These are phyloP conservation scores for Calidris pygmaea DNA, from an alignment of 2,113 vertebrate genomes.

Conservation along the genomic window DNA sequence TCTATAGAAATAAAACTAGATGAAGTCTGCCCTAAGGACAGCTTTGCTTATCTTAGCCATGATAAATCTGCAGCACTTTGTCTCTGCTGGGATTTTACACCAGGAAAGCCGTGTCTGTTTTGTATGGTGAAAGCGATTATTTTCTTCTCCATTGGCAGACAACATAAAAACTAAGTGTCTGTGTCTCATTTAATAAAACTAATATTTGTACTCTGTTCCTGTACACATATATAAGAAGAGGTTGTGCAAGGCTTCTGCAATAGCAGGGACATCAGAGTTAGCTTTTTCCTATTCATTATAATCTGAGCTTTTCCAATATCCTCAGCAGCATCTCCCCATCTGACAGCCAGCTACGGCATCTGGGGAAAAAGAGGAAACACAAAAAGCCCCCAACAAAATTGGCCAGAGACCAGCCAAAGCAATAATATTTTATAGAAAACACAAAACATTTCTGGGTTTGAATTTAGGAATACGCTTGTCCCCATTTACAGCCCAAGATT, in stretches of 20 bases:
- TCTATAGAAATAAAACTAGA: not conserved
- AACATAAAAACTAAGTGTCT: not conserved
- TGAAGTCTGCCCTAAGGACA: not conserved
- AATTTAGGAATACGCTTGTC: conserved; percentile 1
- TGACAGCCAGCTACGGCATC: not conserved
- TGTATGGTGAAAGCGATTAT: not conserved
- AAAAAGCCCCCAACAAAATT: not conserved
- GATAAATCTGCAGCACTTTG: not conserved
- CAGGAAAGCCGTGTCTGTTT: not conserved
- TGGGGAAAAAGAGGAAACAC: not conserved
- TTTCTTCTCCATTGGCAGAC: not conserved
- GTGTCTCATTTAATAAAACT: not conserved
- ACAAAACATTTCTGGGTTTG: not conserved
- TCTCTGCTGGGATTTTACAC: not conserved
- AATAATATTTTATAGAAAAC: not conserved
- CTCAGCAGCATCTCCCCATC: not conserved
- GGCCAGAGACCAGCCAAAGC: not conserved
- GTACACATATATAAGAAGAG: not conserved
- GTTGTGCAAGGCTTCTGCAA: not conserved
- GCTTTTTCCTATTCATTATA: not conserved
- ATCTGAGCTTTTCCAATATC: not conserved
- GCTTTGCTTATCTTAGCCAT: not conserved
- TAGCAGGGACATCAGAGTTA: not conserved
- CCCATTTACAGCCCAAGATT: conserved; percentile 5
- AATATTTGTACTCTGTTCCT: not conserved